Evolutionary conservation across 2,113 vertebrate species (phyloP).

Genomic region (Gasterosteus aculeatus): DNA sequence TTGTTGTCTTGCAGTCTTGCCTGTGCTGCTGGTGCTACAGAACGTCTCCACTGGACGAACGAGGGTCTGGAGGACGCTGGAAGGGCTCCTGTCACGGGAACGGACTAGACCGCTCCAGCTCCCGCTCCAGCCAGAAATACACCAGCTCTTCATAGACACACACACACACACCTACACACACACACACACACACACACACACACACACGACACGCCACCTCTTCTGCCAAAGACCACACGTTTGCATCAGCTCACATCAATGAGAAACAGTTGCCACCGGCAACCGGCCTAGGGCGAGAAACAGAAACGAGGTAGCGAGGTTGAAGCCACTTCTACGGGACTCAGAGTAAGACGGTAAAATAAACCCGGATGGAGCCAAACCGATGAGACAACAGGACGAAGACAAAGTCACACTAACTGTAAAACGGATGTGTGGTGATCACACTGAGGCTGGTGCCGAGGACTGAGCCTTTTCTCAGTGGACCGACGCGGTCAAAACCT

Average conservation of each 20-base stretch:
- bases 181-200: slow-evolving; percentile 1
- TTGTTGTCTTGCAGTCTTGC: slow-evolving; percentile 83
- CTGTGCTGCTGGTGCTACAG: slow-evolving; percentile 94
- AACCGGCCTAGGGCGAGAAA: slow-evolving; percentile 15
- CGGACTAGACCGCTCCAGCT: slow-evolving; percentile 87
- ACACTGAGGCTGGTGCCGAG: slow-evolving; percentile 14
- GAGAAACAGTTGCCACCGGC: slow-evolving; percentile 29
- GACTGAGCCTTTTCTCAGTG: slow-evolving; percentile 20
- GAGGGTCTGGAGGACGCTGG: slow-evolving; percentile 84
- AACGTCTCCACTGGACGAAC: slow-evolving; percentile 81
- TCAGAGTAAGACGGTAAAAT: slow-evolving; percentile 10
- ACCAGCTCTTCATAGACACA: slow-evolving; percentile 82
- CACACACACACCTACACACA: neutral
- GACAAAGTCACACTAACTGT: slow-evolving; percentile 8
- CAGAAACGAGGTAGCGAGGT: neutral
- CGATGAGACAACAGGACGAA: slow-evolving; percentile 9
- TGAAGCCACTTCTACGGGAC: slow-evolving; percentile 5
- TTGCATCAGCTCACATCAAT: slow-evolving; percentile 6
- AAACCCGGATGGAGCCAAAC: slow-evolving; percentile 14
- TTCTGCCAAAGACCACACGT: slow-evolving; percentile 16
- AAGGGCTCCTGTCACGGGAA: slow-evolving; percentile 86
- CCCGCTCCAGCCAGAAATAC: slow-evolving; percentile 88
- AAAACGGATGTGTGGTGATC: neutral
- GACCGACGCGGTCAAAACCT: slow-evolving; percentile 29
- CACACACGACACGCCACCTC: slow-evolving; percentile 5